Evolutionary conservation across 2,888 invertebrate species (phyloP), one percentile per base, ranked within the genome.

Genomic region (Oscheius sp.): DNA sequence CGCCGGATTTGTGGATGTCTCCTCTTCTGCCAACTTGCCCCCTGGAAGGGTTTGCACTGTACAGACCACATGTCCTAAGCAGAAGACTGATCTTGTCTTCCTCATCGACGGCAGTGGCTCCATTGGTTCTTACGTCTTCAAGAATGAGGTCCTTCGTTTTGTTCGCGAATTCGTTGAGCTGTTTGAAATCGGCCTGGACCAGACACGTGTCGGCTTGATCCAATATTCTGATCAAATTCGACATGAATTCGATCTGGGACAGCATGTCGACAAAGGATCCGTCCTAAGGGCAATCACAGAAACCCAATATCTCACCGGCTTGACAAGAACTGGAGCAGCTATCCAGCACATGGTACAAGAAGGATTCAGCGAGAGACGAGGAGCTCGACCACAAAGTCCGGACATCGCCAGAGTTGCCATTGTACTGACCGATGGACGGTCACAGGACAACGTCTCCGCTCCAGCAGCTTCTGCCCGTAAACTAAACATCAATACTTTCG

Each of bases 371-470:
- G 85, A 85, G 58, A 73, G 86, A 53, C 74, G 88, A 55, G 88
- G 88, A 25, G 88, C 88, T 16, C 76, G 88, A 45, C 80, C 78
- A 9, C 72, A 74, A 53, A 73, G 72, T 21, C 63, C 68, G 41
- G 81, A 81, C 41, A 79, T 81, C 18, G 21, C 69, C 46, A 56
- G 81, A 58, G 81, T 90, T 1, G 89, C 88, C 13, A 87, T 90
- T 46, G 88, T 90, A 6, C 86, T 90, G 41, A 89, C 89, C 0
- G 89, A 90, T 75, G 90, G 89, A 6, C 77, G 88, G 25, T 89
- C 89, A 35, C 88, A 88, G 73, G 88, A 88, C 72, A 83, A 86
- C 63, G 89, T 90, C 2, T 86, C 88, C n/a, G 76, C 76, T 27
- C 87, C 88, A 45, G 88, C 90, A 2, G 82, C 77, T 35, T 61